phyloP scores from a whole-genome alignment of 2,113 vertebrate genomes.

The Heterotis niloticus region DNA sequence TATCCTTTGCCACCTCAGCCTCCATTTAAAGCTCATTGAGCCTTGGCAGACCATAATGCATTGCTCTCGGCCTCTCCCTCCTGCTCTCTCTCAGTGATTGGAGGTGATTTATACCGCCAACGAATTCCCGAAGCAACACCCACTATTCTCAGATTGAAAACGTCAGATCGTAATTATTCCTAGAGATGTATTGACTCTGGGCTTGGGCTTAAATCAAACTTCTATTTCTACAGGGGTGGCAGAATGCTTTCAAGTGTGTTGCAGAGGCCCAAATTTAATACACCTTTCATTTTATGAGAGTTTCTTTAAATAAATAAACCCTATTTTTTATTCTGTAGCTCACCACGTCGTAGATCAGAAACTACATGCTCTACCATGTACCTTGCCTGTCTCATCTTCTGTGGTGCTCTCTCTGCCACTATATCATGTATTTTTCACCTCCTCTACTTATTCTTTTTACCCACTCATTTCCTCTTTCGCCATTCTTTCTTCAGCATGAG shows the following conservation, averaged over 20 bases:
- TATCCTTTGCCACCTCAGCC: constrained; percentile 16
- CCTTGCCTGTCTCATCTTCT: constrained; percentile 22
- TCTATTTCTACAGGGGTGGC: constrained; percentile 34
- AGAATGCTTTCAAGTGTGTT: constrained; percentile 30
- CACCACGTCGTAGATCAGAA: constrained; percentile 27
- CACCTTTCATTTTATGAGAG: constrained; percentile 25
- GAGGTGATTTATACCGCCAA: constrained; percentile 41
- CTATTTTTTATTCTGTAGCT: constrained; percentile 33
- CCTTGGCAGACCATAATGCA: background rate
- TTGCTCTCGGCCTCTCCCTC: background rate
- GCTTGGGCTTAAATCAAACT: constrained; percentile 43
- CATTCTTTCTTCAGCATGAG: constrained; percentile 25
- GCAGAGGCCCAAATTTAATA: constrained; percentile 30
- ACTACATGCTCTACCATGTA: constrained; percentile 16
- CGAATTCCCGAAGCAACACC: constrained; percentile 36
- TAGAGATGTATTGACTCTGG: constrained; percentile 46
- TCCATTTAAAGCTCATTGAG: too few species aligned
- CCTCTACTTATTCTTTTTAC: constrained; percentile 4
- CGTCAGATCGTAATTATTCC: constrained; percentile 47
- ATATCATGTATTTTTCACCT: constrained; percentile 15
- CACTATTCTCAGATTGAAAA: constrained; percentile 41
- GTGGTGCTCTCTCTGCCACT: background rate
- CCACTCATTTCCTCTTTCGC: constrained; percentile 24
- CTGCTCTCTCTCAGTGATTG: constrained; percentile 24
- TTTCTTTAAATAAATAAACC: constrained; percentile 28